Base-by-base conservation (phyloP, 2,797 vertebrate species). In the Peromyscus eremicus region DNA sequence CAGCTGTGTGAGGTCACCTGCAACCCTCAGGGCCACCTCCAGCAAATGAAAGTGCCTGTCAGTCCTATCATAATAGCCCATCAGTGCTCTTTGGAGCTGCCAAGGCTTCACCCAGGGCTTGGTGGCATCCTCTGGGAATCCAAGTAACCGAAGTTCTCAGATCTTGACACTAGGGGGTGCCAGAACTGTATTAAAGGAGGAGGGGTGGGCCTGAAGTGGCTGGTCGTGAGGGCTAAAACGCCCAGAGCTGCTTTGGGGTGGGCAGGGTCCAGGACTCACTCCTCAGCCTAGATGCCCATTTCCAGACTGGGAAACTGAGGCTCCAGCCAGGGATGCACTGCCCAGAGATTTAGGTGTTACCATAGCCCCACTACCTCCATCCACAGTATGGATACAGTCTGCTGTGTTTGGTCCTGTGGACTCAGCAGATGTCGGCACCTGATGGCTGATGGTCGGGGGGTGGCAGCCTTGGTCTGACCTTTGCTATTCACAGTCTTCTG, bases 131-230 rank as follows among this genome's bases (percentile, higher is more conserved):
- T 71, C 70, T 12, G 1, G 13, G 34, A 2, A 14, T 52, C 40
- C 0, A 0, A 34, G 21, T 46, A 32, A 43, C 60, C 23, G 49
- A 29, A 75, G 34, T 73, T 95, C 91, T 96, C 43, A 25, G 49
- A 76, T 89, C 27, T 84, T 81, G 85, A 87, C 97, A 96, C 82
- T 62, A 97, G 97, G 92, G 96, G 97, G 96, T 83, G 23, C 89
- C 73, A 84, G 66, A 83, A 32, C 57, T 79, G 62, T 60, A 19
- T 60, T 6, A 23, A 76, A 68, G 55, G 71, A 89, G 66, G 25
- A 75, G 17, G 6, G n/a, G 52, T 57, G 10, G 1, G 11, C 66
- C 25, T 73, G 2, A 64, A 6, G 7, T 10, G 7, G n/a, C 46
- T 3, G 11, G 37, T 37, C 5, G 16, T 23, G 6, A 12, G 11